Evolutionary conservation across 2,888 invertebrate species (phyloP).

Genomic region (Lucinisca nassula): DNA sequence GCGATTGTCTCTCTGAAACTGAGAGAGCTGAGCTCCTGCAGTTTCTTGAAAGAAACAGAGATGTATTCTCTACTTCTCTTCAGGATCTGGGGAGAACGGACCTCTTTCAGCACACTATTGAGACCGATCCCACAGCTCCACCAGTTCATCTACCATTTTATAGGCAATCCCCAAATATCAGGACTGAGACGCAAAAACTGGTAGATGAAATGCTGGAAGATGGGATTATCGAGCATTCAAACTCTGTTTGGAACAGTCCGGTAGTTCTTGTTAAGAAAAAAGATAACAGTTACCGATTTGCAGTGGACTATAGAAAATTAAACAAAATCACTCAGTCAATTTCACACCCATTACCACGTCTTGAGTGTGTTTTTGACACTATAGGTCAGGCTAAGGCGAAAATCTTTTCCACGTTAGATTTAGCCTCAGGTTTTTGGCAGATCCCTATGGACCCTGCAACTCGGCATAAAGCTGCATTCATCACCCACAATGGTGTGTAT

Average conservation of each 20-base stretch:
- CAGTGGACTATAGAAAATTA: slow-evolving; percentile 39
- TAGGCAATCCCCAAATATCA: neutral
- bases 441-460: slow-evolving; percentile 42
- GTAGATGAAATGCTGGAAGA: slow-evolving; percentile 36
- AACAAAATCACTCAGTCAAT: slow-evolving; percentile 31
- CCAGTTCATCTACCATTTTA: neutral
- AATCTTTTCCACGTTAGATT: slow-evolving; percentile 57
- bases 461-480: slow-evolving; percentile 57
- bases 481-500: slow-evolving; percentile 57
- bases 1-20: no score
- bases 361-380: slow-evolving; percentile 39
- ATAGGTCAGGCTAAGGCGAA: slow-evolving; percentile 17
- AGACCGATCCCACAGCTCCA: neutral
- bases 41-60: neutral
- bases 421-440: slow-evolving; percentile 59
- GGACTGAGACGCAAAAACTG: neutral
- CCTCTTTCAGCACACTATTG: neutral
- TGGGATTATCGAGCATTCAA: slow-evolving; percentile 40
- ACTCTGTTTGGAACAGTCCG: slow-evolving; percentile 44
- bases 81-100: neutral
- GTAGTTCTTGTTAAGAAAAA: slow-evolving; percentile 24
- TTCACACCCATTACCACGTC: slow-evolving; percentile 17
- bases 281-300: slow-evolving; percentile 28
- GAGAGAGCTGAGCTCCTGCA: no score
- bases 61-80: neutral